Conservation (phyloP, 2,797 vertebrate genomes). For the Characodon lateralis region DNA sequence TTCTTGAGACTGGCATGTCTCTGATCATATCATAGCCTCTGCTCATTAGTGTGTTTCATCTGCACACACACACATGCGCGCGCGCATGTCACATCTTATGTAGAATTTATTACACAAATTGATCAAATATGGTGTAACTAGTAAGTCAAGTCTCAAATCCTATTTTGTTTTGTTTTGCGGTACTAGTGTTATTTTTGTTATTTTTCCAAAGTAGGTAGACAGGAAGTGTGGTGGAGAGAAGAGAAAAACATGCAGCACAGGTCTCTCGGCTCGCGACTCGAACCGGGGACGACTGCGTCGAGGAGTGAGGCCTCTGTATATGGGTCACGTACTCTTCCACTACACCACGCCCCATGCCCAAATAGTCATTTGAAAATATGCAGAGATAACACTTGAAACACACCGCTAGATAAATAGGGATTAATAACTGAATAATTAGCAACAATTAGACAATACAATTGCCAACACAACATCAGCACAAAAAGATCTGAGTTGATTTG, state of each 20-base stretch:
- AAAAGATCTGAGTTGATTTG: too few relatives aligned
- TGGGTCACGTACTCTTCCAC: too few relatives aligned
- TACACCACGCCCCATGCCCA: too few relatives aligned
- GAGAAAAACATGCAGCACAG: too few relatives aligned
- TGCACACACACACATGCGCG: slow-evolving; percentile 15
- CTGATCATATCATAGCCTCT: slow-evolving; percentile 69
- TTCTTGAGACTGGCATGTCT: slow-evolving; percentile 67
- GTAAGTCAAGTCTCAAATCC: slow-evolving; percentile 37
- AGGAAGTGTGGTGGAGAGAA: not conserved
- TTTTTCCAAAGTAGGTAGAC: slow-evolving; percentile 13
- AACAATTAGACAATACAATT: too few relatives aligned
- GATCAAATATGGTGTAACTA: slow-evolving; percentile 55
- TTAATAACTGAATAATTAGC: slow-evolving; percentile 10
- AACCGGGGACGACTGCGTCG: too few relatives aligned
- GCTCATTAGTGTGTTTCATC: slow-evolving; percentile 60
- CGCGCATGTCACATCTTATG: slow-evolving; percentile 53
- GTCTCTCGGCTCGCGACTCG: too few relatives aligned
- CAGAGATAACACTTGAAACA: slow-evolving; percentile 13
- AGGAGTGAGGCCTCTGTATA: too few relatives aligned
- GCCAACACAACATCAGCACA: too few relatives aligned
- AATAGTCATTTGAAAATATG: not conserved
- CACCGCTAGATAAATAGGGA: slow-evolving; percentile 7
- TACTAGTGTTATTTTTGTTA: too few relatives aligned
- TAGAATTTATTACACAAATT: slow-evolving; percentile 63
- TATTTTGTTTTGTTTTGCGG: not conserved